Percentiles rank a stretch among this genome's conserved stretches.
Conservation (phyloP, 2,113 vertebrate genomes). For the Corvus moneduloides region DNA sequence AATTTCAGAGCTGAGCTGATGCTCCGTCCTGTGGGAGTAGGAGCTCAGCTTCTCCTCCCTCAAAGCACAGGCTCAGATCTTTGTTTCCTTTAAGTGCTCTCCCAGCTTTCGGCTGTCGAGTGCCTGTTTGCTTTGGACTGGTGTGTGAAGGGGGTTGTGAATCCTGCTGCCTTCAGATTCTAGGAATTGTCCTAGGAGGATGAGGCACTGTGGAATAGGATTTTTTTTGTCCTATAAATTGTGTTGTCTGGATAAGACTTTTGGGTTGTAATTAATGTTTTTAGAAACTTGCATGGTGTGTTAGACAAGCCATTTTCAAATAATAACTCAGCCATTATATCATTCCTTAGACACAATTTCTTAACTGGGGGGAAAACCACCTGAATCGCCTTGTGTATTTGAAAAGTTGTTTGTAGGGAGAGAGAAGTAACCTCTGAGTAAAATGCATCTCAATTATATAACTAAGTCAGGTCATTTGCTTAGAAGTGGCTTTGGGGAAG, state of each 20-base stretch:
- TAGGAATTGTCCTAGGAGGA: background rate
- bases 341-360: background rate
- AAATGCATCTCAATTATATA: background rate
- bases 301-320: background rate
- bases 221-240: background rate
- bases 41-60: background rate
- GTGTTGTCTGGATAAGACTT: background rate
- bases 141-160: background rate
- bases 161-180: background rate
- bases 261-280: background rate
- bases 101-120: background rate
- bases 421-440: background rate
- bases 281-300: background rate
- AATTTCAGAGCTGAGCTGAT: slow-evolving; percentile 13
- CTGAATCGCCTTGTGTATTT: background rate
- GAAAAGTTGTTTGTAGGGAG: background rate
- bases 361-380: background rate
- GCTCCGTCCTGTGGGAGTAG: slow-evolving; percentile 1
- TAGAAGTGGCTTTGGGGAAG: background rate
- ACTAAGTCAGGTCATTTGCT: background rate
- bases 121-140: background rate
- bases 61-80: slow-evolving; percentile 31
- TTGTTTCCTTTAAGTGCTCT: background rate
- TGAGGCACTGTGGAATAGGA: background rate
- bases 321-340: background rate